phyloP scores from a whole-genome alignment of 2,888 invertebrate species.

The Penaeus monodon region DNA sequence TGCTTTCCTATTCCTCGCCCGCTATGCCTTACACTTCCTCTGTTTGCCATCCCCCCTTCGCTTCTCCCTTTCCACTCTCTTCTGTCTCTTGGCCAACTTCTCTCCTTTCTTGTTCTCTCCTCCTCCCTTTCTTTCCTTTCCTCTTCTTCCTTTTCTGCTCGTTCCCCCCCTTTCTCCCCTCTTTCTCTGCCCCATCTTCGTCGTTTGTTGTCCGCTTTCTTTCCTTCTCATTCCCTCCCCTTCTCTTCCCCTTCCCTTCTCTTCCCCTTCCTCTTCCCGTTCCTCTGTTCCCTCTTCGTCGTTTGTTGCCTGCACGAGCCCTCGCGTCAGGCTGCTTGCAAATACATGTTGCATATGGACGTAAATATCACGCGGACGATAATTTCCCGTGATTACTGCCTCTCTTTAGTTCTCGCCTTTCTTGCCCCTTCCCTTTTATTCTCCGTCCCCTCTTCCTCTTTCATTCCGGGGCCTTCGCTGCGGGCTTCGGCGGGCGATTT shows the following conservation, averaged over 20 bases:
- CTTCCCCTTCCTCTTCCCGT: conserved; percentile 3
- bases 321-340: too few species aligned
- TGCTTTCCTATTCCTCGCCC: too few species aligned
- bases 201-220: not conserved
- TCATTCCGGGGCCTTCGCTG: not conserved
- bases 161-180: not conserved
- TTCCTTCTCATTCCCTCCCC: not conserved
- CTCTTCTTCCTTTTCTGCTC: not conserved
- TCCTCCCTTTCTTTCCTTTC: not conserved
- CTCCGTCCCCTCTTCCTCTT: not conserved
- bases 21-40: too few species aligned
- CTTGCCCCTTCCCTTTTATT: not conserved
- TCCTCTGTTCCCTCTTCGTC: not conserved
- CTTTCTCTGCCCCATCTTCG: not conserved
- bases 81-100: too few species aligned
- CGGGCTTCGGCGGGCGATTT: not conserved
- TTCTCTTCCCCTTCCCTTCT: too few species aligned
- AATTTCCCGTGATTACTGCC: too few species aligned
- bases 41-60: too few species aligned
- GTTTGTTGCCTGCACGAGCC: too few species aligned
- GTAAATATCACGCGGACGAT: too few species aligned
- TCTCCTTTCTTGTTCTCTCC: not conserved
- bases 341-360: too few species aligned
- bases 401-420: too few species aligned
- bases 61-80: too few species aligned